Evolutionary conservation across 2,113 vertebrate species (phyloP).

Genomic region (Nothobranchius furzeri): DNA sequence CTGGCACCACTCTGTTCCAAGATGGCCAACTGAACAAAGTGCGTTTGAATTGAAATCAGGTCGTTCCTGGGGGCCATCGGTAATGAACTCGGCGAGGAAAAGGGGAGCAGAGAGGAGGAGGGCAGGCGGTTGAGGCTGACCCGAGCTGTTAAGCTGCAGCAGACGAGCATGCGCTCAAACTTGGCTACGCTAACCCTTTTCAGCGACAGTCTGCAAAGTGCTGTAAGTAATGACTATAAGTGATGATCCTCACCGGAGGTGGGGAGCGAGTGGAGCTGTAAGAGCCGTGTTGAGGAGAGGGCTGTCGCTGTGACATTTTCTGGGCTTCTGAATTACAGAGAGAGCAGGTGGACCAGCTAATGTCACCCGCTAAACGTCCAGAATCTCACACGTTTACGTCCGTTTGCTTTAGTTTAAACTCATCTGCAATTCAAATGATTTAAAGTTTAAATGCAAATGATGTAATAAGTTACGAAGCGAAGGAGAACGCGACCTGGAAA

Average conservation of each 20-base stretch:
- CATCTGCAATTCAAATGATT: conserved; percentile 17
- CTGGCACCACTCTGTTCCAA: conserved; percentile 71
- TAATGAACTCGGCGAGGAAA: conserved; percentile 72
- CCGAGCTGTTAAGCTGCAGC: conserved; percentile 51
- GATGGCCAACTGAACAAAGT: conserved; percentile 79
- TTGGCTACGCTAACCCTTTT: conserved; percentile 54
- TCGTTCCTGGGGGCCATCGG: conserved; percentile 75
- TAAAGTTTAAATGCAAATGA: conserved; percentile 29
- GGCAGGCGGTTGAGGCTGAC: conserved; percentile 56
- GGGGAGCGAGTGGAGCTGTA: conserved; percentile 45
- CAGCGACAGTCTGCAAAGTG: conserved; percentile 57
- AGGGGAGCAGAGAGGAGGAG: conserved; percentile 44
- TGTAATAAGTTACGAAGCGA: conserved; percentile 13
- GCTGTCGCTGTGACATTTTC: conserved; percentile 69
- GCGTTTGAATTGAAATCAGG: conserved; percentile 77
- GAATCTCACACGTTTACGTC: conserved; percentile 38
- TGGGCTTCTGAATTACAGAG: conserved; percentile 58
- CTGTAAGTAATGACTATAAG: conserved; percentile 69
- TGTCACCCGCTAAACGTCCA: conserved; percentile 52
- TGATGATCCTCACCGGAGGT: conserved; percentile 58
- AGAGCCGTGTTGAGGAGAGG: conserved; percentile 61
- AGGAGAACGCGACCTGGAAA: conserved; percentile 36
- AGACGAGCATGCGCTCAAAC: conserved; percentile 49
- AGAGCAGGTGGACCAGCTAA: conserved; percentile 56
- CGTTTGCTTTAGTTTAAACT: conserved; percentile 20